Evolutionary conservation across 1,140 invertebrate genomes (phyloP), one percentile per base, ranked within the genome.

Genomic region (Plectus sambesii): DNA sequence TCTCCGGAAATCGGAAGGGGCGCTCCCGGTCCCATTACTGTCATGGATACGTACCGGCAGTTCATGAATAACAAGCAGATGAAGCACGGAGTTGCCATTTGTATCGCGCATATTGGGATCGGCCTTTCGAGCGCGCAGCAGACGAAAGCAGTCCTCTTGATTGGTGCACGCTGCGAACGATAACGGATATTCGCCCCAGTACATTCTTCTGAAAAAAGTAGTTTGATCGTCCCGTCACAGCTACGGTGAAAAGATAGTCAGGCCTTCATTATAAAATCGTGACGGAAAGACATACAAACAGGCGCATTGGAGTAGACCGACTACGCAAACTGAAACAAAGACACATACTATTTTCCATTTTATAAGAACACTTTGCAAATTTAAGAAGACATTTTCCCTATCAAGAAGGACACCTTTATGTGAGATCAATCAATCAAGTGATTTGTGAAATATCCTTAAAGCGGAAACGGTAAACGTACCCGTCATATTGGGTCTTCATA

Each of bases 181-280:
- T 9, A 96, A 71, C 0, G 93, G 89, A 74, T 94, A 97, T 73
- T 97, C 90, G 26, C 92, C 92, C 85, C 89, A 96, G 70, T 97
- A 97, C 0, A 93, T 87, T 70, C 93, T 89, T 5, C 85, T 87
- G 61, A 39, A 68, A 29, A 3, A 19, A 8, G 17, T 12, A 33
- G n/a, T n/a, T n/a, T n/a, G n/a, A n/a, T n/a, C n/a, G n/a, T n/a
- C n/a, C n/a, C n/a, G n/a, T n/a, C n/a, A n/a, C n/a, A n/a, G n/a
- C n/a, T n/a, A n/a, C n/a, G n/a, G n/a, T n/a, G n/a, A n/a, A n/a
- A n/a, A n/a, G n/a, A n/a, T n/a, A n/a, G n/a, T n/a, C n/a, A n/a
- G n/a, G n/a, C n/a, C n/a, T n/a, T n/a, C n/a, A n/a, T n/a, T n/a
- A n/a, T n/a, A n/a, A n/a, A n/a, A n/a, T n/a, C n/a, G n/a, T n/a